A percentile compares a stretch with the other conserved stretches of the same genome.
phyloP scores from a whole-genome alignment of 1,140 invertebrate genomes.

The Aricia agestis region DNA sequence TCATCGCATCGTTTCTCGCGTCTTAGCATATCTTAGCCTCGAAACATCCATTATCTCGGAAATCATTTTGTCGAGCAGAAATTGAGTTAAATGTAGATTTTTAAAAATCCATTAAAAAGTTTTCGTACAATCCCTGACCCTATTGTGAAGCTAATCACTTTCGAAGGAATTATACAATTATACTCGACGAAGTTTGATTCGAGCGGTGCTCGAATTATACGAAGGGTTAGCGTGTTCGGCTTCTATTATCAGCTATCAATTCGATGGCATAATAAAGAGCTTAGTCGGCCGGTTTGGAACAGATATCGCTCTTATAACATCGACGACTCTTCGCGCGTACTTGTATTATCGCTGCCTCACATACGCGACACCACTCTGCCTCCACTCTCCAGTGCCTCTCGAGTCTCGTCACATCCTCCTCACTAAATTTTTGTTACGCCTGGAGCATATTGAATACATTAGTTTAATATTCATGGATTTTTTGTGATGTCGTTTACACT shows the following conservation, averaged over 20 bases:
- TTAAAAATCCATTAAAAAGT: conserved; percentile 2
- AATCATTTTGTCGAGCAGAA: background rate
- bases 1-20: background rate
- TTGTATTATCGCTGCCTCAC: conserved; percentile 19
- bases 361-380: conserved; percentile 9
- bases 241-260: conserved; percentile 11
- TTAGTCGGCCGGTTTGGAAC: conserved; percentile 5
- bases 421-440: background rate
- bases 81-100: background rate
- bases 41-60: background rate
- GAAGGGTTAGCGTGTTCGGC: background rate
- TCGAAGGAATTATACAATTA: background rate
- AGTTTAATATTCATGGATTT: background rate
- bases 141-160: conserved; percentile 7
- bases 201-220: conserved; percentile 9
- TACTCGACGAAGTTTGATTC: conserved; percentile 3
- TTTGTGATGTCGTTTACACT: no score
- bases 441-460: background rate
- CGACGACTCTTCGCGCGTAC: conserved; percentile 14
- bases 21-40: background rate
- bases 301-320: background rate
- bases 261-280: conserved; percentile 12
- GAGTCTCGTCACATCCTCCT: background rate
- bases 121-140: background rate
- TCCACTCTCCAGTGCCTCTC: background rate